These are phyloP conservation scores for Drosophila equinoxialis DNA, from an alignment of 1,140 invertebrate genomes.

Conservation along the genomic window DNA sequence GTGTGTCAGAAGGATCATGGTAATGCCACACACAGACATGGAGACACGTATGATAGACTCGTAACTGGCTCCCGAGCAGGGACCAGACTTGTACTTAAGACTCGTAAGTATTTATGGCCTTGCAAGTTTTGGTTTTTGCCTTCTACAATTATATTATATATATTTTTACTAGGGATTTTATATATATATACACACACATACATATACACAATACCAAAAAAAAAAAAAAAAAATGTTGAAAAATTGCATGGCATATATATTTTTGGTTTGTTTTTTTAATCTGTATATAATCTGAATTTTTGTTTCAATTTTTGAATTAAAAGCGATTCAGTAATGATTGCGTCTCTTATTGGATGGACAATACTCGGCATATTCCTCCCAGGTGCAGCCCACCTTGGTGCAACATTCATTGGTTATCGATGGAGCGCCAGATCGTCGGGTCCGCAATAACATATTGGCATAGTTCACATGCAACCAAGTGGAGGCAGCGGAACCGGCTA, in stretches of 20 bases:
- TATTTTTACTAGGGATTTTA: no score
- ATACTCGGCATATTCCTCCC: constrained; percentile 87
- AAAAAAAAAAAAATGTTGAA: constrained; percentile 29
- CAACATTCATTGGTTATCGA: constrained; percentile 86
- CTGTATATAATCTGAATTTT: neutral
- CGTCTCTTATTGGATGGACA: constrained; percentile 85
- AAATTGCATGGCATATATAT: constrained; percentile 23
- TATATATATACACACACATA: neutral
- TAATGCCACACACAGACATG: no score
- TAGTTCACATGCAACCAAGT: constrained; percentile 80
- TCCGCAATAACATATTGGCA: constrained; percentile 81
- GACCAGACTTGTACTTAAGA: no score
- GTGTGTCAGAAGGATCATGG: no score
- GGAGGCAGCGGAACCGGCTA: constrained; percentile 32
- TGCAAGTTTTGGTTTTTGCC: neutral
- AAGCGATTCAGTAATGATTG: constrained; percentile 70
- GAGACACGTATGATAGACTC: no score
- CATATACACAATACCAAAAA: constrained; percentile 20
- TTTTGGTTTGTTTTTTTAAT: no score
- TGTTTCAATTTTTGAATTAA: neutral
- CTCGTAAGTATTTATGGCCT: no score
- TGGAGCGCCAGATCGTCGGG: constrained; percentile 68
- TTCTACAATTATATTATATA: no score
- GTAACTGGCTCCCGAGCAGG: no score
- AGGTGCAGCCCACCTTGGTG: constrained; percentile 85